phyloP scores from a whole-genome alignment of 2,888 invertebrate species.

The Altica lythri region DNA sequence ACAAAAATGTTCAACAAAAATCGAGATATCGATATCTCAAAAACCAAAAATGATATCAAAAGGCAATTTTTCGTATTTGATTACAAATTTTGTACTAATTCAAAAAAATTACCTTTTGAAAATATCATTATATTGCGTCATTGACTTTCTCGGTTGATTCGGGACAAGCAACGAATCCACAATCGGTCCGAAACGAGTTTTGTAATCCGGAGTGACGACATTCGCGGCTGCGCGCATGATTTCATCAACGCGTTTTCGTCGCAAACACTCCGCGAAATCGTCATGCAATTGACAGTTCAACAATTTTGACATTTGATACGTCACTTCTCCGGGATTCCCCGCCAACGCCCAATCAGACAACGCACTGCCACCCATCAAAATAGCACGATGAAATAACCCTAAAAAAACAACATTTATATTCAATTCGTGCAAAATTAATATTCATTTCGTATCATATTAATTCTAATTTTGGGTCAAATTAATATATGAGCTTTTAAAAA shows the following conservation, averaged over 20 bases:
- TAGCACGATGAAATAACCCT: conserved; percentile 86
- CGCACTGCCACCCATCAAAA: conserved; percentile 91
- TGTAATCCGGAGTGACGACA: conserved; percentile 71
- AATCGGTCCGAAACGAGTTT: conserved; percentile 86
- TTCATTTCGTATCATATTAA: too few species aligned
- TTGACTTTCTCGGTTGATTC: conserved; percentile 75
- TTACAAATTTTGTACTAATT: not conserved
- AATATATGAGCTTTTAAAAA: too few species aligned
- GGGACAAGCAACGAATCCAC: conserved; percentile 86
- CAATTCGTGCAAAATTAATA: too few species aligned
- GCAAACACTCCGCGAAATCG: conserved; percentile 52
- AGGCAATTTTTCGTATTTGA: too few species aligned
- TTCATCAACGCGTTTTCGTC: conserved; percentile 65
- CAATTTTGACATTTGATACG: conserved; percentile 77
- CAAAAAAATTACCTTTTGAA: conserved; percentile 68
- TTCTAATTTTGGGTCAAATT: too few species aligned
- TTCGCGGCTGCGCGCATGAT: conserved; percentile 72
- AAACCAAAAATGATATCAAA: not conserved
- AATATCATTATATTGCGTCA: conserved; percentile 74
- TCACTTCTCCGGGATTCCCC: conserved; percentile 75
- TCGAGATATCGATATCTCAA: not conserved
- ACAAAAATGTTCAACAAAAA: not conserved
- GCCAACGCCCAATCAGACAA: conserved; percentile 85
- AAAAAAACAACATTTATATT: too few species aligned
- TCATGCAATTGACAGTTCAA: conserved; percentile 72